Percentiles rank a stretch among this genome's conserved stretches.
phyloP scores from a whole-genome alignment of 2,888 invertebrate species.

The Clusia tigrina region DNA sequence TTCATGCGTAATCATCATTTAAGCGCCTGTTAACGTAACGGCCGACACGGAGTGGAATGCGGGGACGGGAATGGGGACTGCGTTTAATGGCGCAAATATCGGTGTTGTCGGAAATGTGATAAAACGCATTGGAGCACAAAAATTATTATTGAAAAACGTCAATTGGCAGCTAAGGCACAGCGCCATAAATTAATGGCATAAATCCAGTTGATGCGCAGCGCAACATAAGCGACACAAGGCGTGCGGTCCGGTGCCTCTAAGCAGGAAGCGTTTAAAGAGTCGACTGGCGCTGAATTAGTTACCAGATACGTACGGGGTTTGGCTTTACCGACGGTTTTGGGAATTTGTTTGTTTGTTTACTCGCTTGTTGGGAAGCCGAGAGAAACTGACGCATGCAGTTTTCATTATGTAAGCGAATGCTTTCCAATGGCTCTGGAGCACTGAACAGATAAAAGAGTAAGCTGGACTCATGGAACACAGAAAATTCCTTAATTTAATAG shows the following conservation, averaged over 20 bases:
- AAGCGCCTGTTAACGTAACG: constrained; percentile 8
- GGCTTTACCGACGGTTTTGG: not conserved
- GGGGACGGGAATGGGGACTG: not conserved
- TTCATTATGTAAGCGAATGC: too few species aligned
- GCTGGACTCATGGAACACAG: too few species aligned
- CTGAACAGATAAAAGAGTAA: too few species aligned
- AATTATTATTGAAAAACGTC: constrained; percentile 3
- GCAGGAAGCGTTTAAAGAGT: constrained; percentile 5
- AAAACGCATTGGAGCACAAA: constrained; percentile 21
- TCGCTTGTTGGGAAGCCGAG: not conserved
- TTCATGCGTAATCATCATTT: not conserved
- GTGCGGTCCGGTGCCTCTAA: not conserved
- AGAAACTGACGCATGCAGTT: too few species aligned
- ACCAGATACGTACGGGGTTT: too few species aligned
- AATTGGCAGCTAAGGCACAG: not conserved
- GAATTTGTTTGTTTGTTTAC: not conserved
- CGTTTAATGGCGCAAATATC: constrained; percentile 17
- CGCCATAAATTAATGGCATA: not conserved
- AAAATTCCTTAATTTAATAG: too few species aligned
- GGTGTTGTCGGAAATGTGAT: constrained; percentile 41
- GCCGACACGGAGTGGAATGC: not conserved
- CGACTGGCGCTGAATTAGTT: too few species aligned
- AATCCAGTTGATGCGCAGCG: constrained; percentile 1
- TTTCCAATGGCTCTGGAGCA: too few species aligned
- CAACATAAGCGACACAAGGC: not conserved